phyloP scores from a whole-genome alignment of 2,113 vertebrate genomes.

The Rhabdornis inornatus region DNA sequence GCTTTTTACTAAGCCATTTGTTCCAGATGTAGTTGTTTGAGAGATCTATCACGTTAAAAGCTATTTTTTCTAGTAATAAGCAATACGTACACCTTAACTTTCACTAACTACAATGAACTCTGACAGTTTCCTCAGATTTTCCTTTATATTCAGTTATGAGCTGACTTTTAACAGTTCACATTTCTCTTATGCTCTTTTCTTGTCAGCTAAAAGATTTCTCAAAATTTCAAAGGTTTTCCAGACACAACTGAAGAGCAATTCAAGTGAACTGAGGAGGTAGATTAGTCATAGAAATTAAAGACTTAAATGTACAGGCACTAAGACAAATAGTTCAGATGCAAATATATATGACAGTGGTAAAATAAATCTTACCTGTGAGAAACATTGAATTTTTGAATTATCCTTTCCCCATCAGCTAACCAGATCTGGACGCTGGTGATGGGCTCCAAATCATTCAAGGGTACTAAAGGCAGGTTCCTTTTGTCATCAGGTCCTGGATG shows the following conservation, averaged over 20 bases:
- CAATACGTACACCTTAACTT: background rate
- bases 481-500: conserved; percentile 75
- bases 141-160: background rate
- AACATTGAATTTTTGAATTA: conserved; percentile 92
- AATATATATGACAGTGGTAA: background rate
- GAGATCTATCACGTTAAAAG: background rate
- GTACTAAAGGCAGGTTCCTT: conserved; percentile 78
- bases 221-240: background rate
- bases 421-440: conserved; percentile 92
- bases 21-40: background rate
- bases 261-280: background rate
- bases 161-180: background rate
- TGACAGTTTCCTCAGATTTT: background rate
- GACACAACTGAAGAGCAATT: background rate
- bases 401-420: conserved; percentile 90
- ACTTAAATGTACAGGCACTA: background rate
- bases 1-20: background rate
- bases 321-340: background rate
- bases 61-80: background rate
- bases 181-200: background rate
- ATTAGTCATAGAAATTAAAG: background rate
- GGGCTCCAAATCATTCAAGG: conserved; percentile 84
- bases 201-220: background rate
- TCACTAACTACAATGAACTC: background rate
- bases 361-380: conserved; percentile 83